These are phyloP conservation scores for Alces alces DNA, from an alignment of 2,113 vertebrate genomes.

Conservation along the genomic window DNA sequence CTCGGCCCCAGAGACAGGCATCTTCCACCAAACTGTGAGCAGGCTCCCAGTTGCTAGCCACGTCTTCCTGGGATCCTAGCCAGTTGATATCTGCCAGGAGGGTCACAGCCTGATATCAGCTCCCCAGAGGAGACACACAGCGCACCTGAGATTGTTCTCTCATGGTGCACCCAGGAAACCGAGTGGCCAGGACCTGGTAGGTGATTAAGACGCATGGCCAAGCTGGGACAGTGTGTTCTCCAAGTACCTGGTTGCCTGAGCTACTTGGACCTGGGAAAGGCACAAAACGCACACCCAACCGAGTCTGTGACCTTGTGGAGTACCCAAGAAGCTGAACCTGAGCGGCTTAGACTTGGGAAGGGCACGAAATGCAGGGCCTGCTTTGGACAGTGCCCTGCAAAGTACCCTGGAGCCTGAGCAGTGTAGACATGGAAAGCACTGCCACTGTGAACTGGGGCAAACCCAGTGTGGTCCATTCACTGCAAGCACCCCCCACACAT, in stretches of 20 bases:
- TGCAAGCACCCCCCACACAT: not conserved
- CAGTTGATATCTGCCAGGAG: not conserved
- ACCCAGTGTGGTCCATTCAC: not conserved
- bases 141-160: not conserved
- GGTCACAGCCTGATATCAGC: not conserved
- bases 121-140: not conserved
- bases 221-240: not conserved
- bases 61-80: not conserved
- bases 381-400: not conserved
- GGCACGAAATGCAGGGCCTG: fast-evolving
- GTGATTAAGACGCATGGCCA: not conserved
- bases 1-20: too few species aligned
- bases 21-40: too few species aligned
- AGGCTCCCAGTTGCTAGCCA: not conserved
- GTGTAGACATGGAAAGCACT: not conserved
- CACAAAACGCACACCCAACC: fast-evolving
- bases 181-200: not conserved
- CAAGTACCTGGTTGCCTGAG: not conserved
- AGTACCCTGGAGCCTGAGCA: not conserved
- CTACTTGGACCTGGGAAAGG: not conserved
- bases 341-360: not conserved
- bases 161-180: fast-evolving
- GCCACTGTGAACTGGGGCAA: not conserved
- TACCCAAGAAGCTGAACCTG: not conserved
- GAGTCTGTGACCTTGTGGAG: not conserved